Percentiles rank a stretch among this genome's conserved stretches.
Evolutionary conservation across 92 coral and sea anemone species (phyloP).

Genomic region (Porites rus): DNA sequence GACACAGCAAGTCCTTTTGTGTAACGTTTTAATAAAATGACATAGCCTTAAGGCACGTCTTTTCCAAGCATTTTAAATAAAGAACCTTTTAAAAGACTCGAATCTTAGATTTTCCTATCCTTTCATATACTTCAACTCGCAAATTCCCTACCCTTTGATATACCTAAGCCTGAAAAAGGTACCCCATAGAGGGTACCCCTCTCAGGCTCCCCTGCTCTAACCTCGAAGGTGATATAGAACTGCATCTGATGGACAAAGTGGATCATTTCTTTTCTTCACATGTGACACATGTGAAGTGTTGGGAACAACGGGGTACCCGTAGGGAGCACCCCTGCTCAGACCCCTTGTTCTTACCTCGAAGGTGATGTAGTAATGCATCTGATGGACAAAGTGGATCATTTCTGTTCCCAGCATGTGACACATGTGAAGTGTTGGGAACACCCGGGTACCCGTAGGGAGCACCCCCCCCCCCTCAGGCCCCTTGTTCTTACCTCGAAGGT

Average conservation of each 20-base stretch:
- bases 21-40: too few species aligned
- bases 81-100: too few species aligned
- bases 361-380: constrained; percentile 97
- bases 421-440: constrained; percentile 90
- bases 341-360: constrained; percentile 76
- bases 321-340: too few species aligned
- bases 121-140: too few species aligned
- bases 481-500: constrained; percentile 86
- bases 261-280: constrained; percentile 93
- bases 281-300: constrained; percentile 92
- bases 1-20: too few species aligned
- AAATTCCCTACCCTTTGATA: too few species aligned
- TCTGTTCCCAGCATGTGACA: constrained; percentile 93
- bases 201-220: neutral
- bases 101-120: too few species aligned
- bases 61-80: too few species aligned
- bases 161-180: too few species aligned
- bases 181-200: too few species aligned
- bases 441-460: constrained; percentile 26
- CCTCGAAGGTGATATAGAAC: constrained; percentile 99
- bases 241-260: constrained; percentile 98
- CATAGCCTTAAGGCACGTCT: too few species aligned
- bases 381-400: constrained; percentile 96
- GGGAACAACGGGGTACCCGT: constrained; percentile 66
- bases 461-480: too few species aligned